Percentiles rank a stretch among this genome's conserved stretches.
Evolutionary conservation across 2,797 vertebrate genomes (phyloP).

Genomic region (Cynopterus sphinx): DNA sequence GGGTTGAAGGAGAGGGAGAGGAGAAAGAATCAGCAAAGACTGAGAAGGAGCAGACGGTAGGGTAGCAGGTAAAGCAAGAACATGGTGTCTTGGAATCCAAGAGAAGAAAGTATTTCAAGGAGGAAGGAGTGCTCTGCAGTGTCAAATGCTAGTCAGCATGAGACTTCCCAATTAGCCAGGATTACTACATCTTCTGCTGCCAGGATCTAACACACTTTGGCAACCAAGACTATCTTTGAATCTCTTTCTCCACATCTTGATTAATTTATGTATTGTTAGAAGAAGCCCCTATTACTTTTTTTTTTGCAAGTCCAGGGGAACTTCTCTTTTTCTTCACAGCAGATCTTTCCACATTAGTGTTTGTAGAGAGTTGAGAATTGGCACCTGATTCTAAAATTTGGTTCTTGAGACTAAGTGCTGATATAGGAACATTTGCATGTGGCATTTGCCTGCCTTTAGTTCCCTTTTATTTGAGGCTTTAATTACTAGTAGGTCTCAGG

Average conservation of each 20-base stretch:
- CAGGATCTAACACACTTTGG: neutral
- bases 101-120: neutral
- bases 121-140: neutral
- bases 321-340: constrained; percentile 5
- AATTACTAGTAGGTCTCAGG: neutral
- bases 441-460: constrained; percentile 8
- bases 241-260: neutral
- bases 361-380: neutral
- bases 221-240: neutral
- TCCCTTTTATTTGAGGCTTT: constrained; percentile 50
- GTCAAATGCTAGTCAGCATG: neutral
- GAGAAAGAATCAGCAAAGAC: neutral
- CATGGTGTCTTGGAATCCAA: neutral
- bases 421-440: neutral
- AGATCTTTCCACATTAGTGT: neutral
- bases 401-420: neutral
- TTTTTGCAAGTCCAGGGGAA: neutral
- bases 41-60: neutral
- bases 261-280: constrained; percentile 13
- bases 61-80: neutral
- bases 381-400: neutral
- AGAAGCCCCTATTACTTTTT: neutral
- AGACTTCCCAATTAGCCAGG: neutral
- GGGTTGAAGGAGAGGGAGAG: neutral
- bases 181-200: neutral